Evolutionary conservation across 2,888 invertebrate species (phyloP), one percentile per base, ranked within the genome.

Genomic region (Ichneumon xanthorius): DNA sequence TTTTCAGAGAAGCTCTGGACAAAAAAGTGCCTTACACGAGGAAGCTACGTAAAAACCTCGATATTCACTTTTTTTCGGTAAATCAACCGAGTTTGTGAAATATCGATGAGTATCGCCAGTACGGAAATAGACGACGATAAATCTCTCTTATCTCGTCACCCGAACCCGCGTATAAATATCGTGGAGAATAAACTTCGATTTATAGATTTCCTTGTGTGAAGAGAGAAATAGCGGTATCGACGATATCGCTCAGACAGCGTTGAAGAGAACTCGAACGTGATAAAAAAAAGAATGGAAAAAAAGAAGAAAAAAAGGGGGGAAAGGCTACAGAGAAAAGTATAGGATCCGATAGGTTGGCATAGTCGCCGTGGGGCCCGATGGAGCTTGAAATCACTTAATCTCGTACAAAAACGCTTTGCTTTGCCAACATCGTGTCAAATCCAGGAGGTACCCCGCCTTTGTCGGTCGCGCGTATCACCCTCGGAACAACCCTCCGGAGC

Each of bases 351-450:
- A 84, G 78, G 81, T 84, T 84, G 84, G 84, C 78, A 78, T 70
- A 73, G 68, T 78, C 81, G 77, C 79, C 83, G 82, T 78, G 72
- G 63, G 26, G 80, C 80, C 84, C 86, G 82, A 86, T 87, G 82
- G 83, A 89, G 89, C 89, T 86, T 88, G 86, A 88, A 89, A 89
- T 89, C 89, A 88, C 85, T 88, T 89, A 87, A 87, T 87, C 87
- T 86, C 85, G 85, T 84, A 86, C 85, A 81, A 85, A 87, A 88
- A 80, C 33, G 58, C 65, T 80, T 84, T 55, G 83, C 83, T 80
- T 80, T 84, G 81, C 78, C 84, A 81, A 85, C 48, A 45, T 72
- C 78, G 73, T 78, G 84, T 85, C 84, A 85, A 85, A 78, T 85
- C 53, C 84, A 85, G 84, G 63, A 67, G 33, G 45, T 45, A 45